Base-by-base conservation (phyloP, 64 coral and sea anemone species). In the Porites australiensis region DNA sequence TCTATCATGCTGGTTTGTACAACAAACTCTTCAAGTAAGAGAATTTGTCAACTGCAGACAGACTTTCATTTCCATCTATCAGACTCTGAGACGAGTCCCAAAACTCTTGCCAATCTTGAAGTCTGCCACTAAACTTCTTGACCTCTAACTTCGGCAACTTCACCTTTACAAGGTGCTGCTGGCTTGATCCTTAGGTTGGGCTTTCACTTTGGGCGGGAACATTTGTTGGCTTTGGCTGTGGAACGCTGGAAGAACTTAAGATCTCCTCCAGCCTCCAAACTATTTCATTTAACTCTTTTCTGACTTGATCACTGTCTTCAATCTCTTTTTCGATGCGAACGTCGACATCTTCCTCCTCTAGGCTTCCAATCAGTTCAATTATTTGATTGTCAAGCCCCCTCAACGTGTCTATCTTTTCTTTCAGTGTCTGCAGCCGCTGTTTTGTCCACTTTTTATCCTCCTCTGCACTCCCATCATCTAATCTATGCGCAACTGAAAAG, bases 51-150 rank as follows among this genome's bases (percentile, higher is more conserved):
- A 90, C 49, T 1, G 45, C 79, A 13, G 79, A 68, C 13, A 94
- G 62, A 18, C n/a, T 75, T 11, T 94, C 77, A 48, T 94, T 89
- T 6, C 82, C 13, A 8, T 81, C 8, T 15, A 88, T 88, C 0
- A 53, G 75, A 16, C 45, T 88, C 27, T 93, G 50, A 21, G 20
- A 93, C 11, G 84, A 49, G 23, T 93, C 92, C 92, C 68, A 93
- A 10, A 93, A 88, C 53, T 64, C 61, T 18, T 64, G 61, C 61
- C 4, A 64, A 64, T 64, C 61, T 15, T 64, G 61, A 4, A 64
- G 22, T 5, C 19, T 88, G 21, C 86, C 92, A 0, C 23, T 59
- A 14, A 94, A 94, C 37, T 94, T 94, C 44, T 44, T 78, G 11
- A 94, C 65, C 8, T 88, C 57, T 18, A 94, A 37, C 13, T 94